Evolutionary conservation across 2,888 invertebrate species (phyloP).

Genomic region (Ferrisia virgata): DNA sequence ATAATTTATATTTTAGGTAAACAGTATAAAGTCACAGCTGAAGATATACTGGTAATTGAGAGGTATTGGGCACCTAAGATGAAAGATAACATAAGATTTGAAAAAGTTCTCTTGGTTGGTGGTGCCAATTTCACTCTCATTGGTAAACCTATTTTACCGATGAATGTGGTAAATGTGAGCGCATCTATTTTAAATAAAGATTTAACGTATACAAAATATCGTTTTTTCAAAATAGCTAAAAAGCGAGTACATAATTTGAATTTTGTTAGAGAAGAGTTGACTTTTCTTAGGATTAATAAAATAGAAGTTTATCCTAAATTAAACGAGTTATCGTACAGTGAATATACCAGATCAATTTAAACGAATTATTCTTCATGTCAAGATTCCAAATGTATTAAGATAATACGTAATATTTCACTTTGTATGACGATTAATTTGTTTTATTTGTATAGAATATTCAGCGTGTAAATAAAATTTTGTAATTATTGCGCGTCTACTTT

Average conservation of each 20-base stretch:
- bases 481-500: not conserved
- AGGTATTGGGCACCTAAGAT: conserved; percentile 81
- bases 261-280: conserved; percentile 50
- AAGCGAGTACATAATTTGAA: conserved; percentile 50
- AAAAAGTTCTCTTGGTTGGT: conserved; percentile 78
- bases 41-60: conserved; percentile 78
- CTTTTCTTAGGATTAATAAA: conserved; percentile 65
- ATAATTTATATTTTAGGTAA: conserved; percentile 76
- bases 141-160: conserved; percentile 74
- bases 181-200: conserved; percentile 60
- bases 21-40: conserved; percentile 79
- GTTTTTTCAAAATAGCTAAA: conserved; percentile 49
- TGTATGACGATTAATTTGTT: not conserved
- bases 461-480: not conserved
- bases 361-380: not conserved
- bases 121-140: conserved; percentile 75
- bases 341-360: not conserved
- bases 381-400: not conserved
- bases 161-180: conserved; percentile 68
- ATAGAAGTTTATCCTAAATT: conserved; percentile 35
- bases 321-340: conserved; percentile 2
- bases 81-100: conserved; percentile 74
- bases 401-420: not conserved
- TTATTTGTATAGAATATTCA: not conserved
- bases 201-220: conserved; percentile 50